Evolutionary conservation across 2,888 invertebrate species (phyloP).

Genomic region (Agrochola litura): DNA sequence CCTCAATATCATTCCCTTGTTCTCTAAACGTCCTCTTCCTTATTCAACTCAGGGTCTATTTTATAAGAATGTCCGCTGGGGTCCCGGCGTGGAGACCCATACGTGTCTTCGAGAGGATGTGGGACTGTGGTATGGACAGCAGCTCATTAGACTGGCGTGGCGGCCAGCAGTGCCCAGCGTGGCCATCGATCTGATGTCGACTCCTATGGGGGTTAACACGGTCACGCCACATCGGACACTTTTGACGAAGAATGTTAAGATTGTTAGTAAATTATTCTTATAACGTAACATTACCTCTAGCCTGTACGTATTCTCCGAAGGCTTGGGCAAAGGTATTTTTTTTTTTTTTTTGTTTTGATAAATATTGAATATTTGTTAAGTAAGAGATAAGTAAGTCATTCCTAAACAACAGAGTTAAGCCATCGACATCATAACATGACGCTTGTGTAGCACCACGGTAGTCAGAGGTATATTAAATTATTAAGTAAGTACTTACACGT

Average conservation of each 20-base stretch:
- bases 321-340: background rate
- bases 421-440: background rate
- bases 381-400: too few species aligned
- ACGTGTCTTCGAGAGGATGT: constrained; percentile 86
- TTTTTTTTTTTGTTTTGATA: too few species aligned
- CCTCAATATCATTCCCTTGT: background rate
- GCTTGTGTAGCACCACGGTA: background rate
- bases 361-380: too few species aligned
- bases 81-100: constrained; percentile 89
- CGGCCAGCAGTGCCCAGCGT: constrained; percentile 73
- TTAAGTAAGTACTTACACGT: background rate
- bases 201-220: constrained; percentile 61
- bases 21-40: background rate
- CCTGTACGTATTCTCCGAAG: background rate
- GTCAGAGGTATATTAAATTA: too few species aligned
- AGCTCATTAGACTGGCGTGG: constrained; percentile 86
- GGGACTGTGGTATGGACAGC: constrained; percentile 89
- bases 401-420: background rate
- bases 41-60: constrained; percentile 85
- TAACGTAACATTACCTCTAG: background rate
- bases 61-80: constrained; percentile 88
- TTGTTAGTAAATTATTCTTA: constrained; percentile 66
- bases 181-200: constrained; percentile 74
- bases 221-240: constrained; percentile 74
- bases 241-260: constrained; percentile 62